Evolutionary conservation across 2,888 invertebrate species (phyloP).

Genomic region (Chromoteleia sp.): DNA sequence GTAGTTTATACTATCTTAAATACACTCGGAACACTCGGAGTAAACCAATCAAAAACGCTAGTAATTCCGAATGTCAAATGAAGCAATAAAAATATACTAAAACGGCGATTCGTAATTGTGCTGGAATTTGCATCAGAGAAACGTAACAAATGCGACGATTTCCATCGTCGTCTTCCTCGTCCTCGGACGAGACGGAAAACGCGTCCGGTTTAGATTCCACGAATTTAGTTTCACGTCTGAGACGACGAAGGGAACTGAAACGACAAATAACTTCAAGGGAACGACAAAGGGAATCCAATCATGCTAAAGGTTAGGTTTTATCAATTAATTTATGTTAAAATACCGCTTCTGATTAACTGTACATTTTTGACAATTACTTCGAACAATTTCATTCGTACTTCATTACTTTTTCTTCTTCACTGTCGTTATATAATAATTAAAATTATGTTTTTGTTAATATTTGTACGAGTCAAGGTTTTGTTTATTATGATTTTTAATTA

Average conservation of each 20-base stretch:
- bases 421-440: no score
- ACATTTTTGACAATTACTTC: no score
- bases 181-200: constrained; percentile 73
- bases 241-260: constrained; percentile 56
- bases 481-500: no score
- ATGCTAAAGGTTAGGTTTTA: constrained; percentile 55
- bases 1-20: no score
- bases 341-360: neutral
- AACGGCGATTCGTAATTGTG: constrained; percentile 37
- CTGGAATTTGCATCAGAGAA: constrained; percentile 17
- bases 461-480: no score
- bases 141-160: constrained; percentile 39
- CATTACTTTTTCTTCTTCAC: constrained; percentile 4
- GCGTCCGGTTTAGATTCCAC: constrained; percentile 52
- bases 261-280: constrained; percentile 61
- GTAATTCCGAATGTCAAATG: constrained; percentile 49
- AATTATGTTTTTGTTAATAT: no score
- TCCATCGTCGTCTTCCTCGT: constrained; percentile 72
- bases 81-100: constrained; percentile 46
- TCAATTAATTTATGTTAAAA: constrained; percentile 44
- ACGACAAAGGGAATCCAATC: constrained; percentile 43
- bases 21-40: no score
- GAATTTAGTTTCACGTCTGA: constrained; percentile 35
- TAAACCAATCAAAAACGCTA: no score
- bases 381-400: no score